A percentile compares a stretch with the other conserved stretches of the same genome.
phyloP scores from a whole-genome alignment of 2,797 vertebrate species.

The Karalla daura region DNA sequence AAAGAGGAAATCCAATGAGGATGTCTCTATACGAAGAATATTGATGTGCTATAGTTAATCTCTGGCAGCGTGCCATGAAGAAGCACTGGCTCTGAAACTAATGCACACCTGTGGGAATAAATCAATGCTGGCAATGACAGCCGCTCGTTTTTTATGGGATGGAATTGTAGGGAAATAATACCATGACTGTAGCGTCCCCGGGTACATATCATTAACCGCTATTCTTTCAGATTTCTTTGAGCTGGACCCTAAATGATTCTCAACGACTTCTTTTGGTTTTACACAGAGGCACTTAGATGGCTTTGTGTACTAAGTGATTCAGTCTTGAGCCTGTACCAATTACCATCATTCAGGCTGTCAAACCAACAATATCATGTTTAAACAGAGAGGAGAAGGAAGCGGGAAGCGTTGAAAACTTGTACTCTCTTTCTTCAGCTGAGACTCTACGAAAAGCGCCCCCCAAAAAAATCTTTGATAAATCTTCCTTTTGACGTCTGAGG shows the following conservation, averaged over 20 bases:
- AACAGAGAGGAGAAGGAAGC: slow-evolving; percentile 15
- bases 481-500: background rate
- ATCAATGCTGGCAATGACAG: slow-evolving; percentile 66
- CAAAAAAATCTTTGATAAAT: slow-evolving; percentile 29
- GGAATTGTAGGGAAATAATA: slow-evolving; percentile 53
- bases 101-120: slow-evolving; percentile 69
- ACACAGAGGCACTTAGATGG: slow-evolving; percentile 18
- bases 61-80: slow-evolving; percentile 60
- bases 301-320: slow-evolving; percentile 31
- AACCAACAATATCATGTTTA: slow-evolving; percentile 22
- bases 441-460: slow-evolving; percentile 6
- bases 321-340: background rate
- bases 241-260: slow-evolving; percentile 30
- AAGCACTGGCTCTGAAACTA: slow-evolving; percentile 51
- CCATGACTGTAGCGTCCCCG: slow-evolving; percentile 19
- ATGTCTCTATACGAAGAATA: slow-evolving; percentile 57
- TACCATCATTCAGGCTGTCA: slow-evolving; percentile 15
- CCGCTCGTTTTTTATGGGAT: slow-evolving; percentile 46
- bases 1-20: slow-evolving; percentile 40
- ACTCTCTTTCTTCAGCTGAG: slow-evolving; percentile 2
- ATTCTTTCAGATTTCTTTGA: slow-evolving; percentile 38
- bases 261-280: slow-evolving; percentile 17
- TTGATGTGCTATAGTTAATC: slow-evolving; percentile 70
- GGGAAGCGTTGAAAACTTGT: slow-evolving; percentile 12
- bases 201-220: slow-evolving; percentile 46